Evolutionary conservation across 2,888 invertebrate species (phyloP), one percentile per base, ranked within the genome.

Genomic region (Trilocha varians): DNA sequence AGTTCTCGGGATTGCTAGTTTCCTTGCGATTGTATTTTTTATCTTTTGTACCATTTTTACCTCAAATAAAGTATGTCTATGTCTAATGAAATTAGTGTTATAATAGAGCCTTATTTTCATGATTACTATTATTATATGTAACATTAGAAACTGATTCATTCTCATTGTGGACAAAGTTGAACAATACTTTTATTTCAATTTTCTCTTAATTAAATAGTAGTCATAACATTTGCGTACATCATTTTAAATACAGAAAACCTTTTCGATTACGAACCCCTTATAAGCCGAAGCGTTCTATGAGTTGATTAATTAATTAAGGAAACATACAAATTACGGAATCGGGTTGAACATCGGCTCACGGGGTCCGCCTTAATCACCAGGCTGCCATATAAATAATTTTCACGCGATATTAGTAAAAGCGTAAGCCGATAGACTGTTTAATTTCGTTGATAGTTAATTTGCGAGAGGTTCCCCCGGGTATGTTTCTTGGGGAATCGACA

Each of bases 401-500:
- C 54, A 59, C 56, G 49, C 57, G 49, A 52, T 56, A 59, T 53
- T 58, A 60, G 48, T 52, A 48, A 57, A 59, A 65, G 52, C 53
- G 50, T 65, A 70, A 70, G 60, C 62, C 57, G 66, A 67, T 66
- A 65, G 58, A 57, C 48, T 52, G 44, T 70, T 77, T 71, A 74
- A 78, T 78, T 74, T 76, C 49, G 76, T 69, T 72, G 72, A 73
- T 75, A 75, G 72, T 70, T 77, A 78, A 78, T 80, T 78, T 73
- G 61, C 49, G 52, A 50, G 62, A 50, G 52, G 49, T 50, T 70
- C 75, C 74, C 77, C 48, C 50, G 65, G 62, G 74, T 64, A 63
- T 65, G 57, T 65, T 70, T 70, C 74, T 73, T 76, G 68, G 71
- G 68, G 73, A 73, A 78, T 78, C 79, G 79, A 79, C 79, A 79